Evolutionary conservation across 2,113 vertebrate species (phyloP).

Genomic region (Syngnathoides biaculeatus): DNA sequence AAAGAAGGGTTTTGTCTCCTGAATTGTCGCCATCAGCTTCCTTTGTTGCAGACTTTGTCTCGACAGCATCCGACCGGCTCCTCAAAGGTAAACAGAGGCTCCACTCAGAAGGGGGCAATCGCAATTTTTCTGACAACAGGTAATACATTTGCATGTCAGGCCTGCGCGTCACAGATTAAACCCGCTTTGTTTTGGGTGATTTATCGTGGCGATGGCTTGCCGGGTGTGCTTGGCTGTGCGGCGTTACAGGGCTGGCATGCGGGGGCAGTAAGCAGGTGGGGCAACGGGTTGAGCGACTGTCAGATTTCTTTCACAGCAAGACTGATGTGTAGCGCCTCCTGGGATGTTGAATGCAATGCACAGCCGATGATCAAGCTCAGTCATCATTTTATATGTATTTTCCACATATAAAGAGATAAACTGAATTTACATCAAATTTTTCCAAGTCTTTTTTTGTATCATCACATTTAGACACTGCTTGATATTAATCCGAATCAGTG

Average conservation of each 20-base stretch:
- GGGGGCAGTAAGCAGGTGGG: constrained; percentile 63
- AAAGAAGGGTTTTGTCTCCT: constrained; percentile 65
- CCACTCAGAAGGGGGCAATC: constrained; percentile 59
- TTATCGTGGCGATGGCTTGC: constrained; percentile 71
- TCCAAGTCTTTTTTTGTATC: neutral
- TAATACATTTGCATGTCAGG: constrained; percentile 74
- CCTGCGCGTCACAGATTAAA: constrained; percentile 74
- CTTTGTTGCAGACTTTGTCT: constrained; percentile 62
- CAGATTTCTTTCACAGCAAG: constrained; percentile 75
- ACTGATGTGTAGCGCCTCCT: constrained; percentile 72
- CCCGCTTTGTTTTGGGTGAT: constrained; percentile 81
- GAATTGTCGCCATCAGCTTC: constrained; percentile 58
- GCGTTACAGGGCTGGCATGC: constrained; percentile 57
- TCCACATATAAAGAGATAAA: neutral
- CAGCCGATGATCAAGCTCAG: neutral
- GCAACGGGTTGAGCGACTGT: constrained; percentile 62
- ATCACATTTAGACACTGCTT: neutral
- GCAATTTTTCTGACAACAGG: constrained; percentile 62
- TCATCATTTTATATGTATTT: neutral
- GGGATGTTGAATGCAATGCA: constrained; percentile 68
- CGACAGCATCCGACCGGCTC: constrained; percentile 51
- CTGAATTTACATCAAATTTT: neutral
- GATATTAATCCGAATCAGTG: no score
- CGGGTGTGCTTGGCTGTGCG: constrained; percentile 68
- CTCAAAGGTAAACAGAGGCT: constrained; percentile 71